Base-by-base conservation (phyloP, 2,888 invertebrate species). In the Pterobdella sp. region DNA sequence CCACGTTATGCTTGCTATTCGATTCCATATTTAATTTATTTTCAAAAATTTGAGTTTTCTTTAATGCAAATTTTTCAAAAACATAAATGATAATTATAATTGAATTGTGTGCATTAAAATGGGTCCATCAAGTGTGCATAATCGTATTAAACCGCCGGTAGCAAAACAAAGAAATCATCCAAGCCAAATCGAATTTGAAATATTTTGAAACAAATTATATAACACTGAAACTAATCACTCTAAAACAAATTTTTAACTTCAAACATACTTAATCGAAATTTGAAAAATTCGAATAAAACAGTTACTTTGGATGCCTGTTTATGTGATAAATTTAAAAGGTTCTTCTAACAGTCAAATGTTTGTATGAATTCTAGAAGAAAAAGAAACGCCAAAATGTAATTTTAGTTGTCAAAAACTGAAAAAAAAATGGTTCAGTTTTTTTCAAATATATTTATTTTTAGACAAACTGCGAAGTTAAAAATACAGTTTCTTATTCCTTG, bases 221-320 rank as follows among this genome's bases (percentile, higher is more conserved):
- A 56, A 26, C 4, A 26, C 3, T 56, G n/a, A 56, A 56, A 22
- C n/a, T n/a, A 56, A 56, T 18, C 60, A 56, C n/a, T 56, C 26
- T 56, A 26, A 22, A 56, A 4, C 60, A 56, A 56, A 14, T 56
- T 56, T 56, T 56, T 4, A 56, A 56, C 60, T 18, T 4, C 60
- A 4, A n/a, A 18, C 14, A 56, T 56, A 56, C 60, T 22, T 22
- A 26, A 69, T 69, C 69, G 69, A 69, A 69, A 69, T 63, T 31
- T 56, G 60, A 63, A 71, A 71, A 71, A 63, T 71, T 71, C 60
- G 52, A 71, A 71, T 63, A 71, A 71, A 71, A 71, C 71, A 71
- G 71, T 71, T 71, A 71, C 71, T 71, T 71, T 71, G 56, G 60
- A 52, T 71, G 71, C 71, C 71, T 71, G 71, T 71, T 71, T 71